Evolutionary conservation across 2,888 invertebrate species (phyloP), one percentile per base, ranked within the genome.

Genomic region (Encarsia formosa): DNA sequence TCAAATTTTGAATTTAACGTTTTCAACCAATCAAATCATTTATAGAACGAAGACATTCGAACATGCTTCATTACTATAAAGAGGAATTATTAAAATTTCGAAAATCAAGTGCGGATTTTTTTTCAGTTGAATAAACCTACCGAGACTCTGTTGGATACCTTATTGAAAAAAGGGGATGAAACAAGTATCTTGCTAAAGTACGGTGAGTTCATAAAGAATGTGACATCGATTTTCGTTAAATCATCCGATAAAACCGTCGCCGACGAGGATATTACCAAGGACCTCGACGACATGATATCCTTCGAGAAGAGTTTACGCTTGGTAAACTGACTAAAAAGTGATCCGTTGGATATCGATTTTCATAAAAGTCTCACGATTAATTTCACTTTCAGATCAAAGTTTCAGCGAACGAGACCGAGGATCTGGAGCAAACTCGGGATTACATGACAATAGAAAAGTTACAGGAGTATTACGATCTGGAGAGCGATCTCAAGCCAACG

Each of bases 381-480:
- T n/a, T n/a, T n/a, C 22, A 38, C 15, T 44, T 50, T 16, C 18
- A 50, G 49, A 29, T 46, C 6, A 45, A 46, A 37, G 3, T 16
- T 2, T 26, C 23, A 8, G 39, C 19, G 4, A 44, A 19, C 5
- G 41, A 51, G 24, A 46, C 22, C 6, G 29, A 41, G 5, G 37
- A 45, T 20, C 13, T 41, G 11, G 41, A 51, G 8, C 20, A 22
- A 4, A 15, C 42, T 6, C 18, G 16, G 2, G 13, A 19, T 16
- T 42, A 46, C 15, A 46, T 42, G 23, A 46, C 41, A 9, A 46
- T 52, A 2, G 29, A 52, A 4, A 42, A 46, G 4, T 29, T 52
- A 37, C 52, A 52, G 19, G 11, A 23, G 2, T 42, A 37, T 24
- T 52, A 46, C 19, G 37, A 52, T 19, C 15, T 26, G 9, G 46